These are phyloP conservation scores for Bos taurus DNA, from an alignment of 2,113 vertebrate species.

Conservation along the genomic window ARS-UCD2.0 NC_037348.1:4874501-4875000, in stretches of 20 bases:
- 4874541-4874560: neutral
- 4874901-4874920: neutral
- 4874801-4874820: neutral
- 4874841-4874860: neutral
- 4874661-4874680: neutral
- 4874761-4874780: neutral
- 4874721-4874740: neutral
- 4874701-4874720: neutral
- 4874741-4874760: neutral
- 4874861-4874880: neutral
- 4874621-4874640: neutral
- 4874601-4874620: neutral
- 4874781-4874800: neutral
- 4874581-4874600: neutral
- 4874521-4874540: neutral
- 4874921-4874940: neutral
- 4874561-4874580: neutral
- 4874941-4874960: neutral
- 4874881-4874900: neutral
- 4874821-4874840: neutral
- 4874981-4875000: neutral
- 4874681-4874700: neutral
- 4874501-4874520: neutral
- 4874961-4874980: neutral
- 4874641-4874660: neutral